phyloP scores from a whole-genome alignment of 1,140 invertebrate species.

The Drosophila bipectinata region DNA sequence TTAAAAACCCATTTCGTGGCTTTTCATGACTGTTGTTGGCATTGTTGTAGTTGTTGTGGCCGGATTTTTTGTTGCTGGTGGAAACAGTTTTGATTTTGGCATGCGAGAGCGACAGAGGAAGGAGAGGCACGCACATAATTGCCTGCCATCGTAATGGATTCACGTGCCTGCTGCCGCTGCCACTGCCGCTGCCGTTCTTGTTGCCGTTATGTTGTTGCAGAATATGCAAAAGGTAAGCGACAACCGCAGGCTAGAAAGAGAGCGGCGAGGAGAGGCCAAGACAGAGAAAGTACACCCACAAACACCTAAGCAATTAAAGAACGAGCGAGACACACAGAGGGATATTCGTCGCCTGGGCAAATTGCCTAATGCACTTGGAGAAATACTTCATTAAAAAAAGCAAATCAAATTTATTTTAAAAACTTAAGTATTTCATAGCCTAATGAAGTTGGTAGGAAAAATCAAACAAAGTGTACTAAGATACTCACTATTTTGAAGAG shows the following conservation, averaged over 20 bases:
- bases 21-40: slow-evolving; percentile 42
- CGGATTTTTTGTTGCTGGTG: slow-evolving; percentile 36
- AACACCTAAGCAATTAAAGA: slow-evolving; percentile 44
- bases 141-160: slow-evolving; percentile 75
- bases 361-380: slow-evolving; percentile 9
- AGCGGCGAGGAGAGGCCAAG: slow-evolving; percentile 8
- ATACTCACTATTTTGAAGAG: background rate
- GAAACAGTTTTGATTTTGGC: slow-evolving; percentile 62
- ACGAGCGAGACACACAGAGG: slow-evolving; percentile 6
- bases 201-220: slow-evolving; percentile 16
- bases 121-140: slow-evolving; percentile 73
- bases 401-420: background rate
- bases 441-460: too few species aligned
- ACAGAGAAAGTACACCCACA: slow-evolving; percentile 6
- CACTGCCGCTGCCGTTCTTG: background rate
- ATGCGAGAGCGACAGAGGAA: slow-evolving; percentile 12
- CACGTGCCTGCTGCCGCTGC: slow-evolving; percentile 52
- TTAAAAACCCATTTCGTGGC: slow-evolving; percentile 76
- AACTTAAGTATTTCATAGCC: too few species aligned
- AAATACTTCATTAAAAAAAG: background rate
- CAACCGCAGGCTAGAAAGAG: slow-evolving; percentile 24
- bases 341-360: slow-evolving; percentile 43
- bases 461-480: too few species aligned
- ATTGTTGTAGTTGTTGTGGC: slow-evolving; percentile 17
- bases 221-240: slow-evolving; percentile 57